phyloP scores from a whole-genome alignment of 1,140 invertebrate species.

The Thereuonema tuberculata region DNA sequence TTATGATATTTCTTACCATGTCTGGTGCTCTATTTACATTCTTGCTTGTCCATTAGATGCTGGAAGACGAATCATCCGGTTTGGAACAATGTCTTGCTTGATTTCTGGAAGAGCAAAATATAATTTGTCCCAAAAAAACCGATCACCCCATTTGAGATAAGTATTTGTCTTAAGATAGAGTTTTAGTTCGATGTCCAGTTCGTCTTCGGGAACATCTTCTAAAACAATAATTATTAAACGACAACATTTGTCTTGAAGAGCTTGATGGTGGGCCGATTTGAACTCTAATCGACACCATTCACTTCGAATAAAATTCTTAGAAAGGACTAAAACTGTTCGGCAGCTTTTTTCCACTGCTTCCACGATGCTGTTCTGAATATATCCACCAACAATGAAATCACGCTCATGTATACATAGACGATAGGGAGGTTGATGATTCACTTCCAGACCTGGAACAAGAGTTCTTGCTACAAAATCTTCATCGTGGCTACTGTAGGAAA shows the following conservation, averaged over 20 bases:
- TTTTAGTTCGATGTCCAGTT: constrained; percentile 75
- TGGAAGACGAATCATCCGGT: too few species aligned
- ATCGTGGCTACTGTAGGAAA: not conserved
- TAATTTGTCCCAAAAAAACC: constrained; percentile 85
- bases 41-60: too few species aligned
- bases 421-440: not conserved
- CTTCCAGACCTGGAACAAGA: not conserved
- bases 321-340: constrained; percentile 75
- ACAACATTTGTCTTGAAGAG: constrained; percentile 20
- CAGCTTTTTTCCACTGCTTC: constrained; percentile 83
- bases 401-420: constrained; percentile 13
- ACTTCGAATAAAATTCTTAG: constrained; percentile 85
- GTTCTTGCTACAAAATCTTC: not conserved
- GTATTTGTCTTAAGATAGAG: constrained; percentile 79
- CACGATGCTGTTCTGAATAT: constrained; percentile 42
- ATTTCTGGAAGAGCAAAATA: constrained; percentile 70
- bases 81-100: too few species aligned
- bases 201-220: constrained; percentile 60
- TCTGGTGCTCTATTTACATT: too few species aligned
- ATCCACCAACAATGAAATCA: constrained; percentile 20
- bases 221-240: constrained; percentile 66
- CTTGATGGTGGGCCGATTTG: constrained; percentile 74
- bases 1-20: too few species aligned
- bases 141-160: constrained; percentile 79
- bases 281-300: constrained; percentile 91